Conservation (phyloP, 2,113 vertebrate genomes). For the Trichomycterus rosablanca region DNA sequence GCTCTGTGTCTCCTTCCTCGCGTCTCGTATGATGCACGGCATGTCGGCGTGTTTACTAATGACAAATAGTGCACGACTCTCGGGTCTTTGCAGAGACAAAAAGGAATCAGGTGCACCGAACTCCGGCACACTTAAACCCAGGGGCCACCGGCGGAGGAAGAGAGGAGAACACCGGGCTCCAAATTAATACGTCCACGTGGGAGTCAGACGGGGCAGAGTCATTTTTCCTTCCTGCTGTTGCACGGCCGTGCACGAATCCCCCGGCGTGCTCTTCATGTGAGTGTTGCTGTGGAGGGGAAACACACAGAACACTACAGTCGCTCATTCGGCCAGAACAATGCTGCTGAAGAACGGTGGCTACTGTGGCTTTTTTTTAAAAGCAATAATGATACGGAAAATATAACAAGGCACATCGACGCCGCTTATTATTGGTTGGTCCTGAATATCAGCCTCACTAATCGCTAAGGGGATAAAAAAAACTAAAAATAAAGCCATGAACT, state of each 20-base stretch:
- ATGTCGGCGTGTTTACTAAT: constrained; percentile 62
- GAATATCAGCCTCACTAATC: too few relatives aligned
- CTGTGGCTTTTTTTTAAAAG: too few relatives aligned
- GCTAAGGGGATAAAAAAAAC: too few relatives aligned
- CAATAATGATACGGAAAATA: too few relatives aligned
- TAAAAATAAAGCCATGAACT: too few relatives aligned
- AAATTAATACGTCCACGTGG: constrained; percentile 56
- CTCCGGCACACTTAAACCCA: constrained; percentile 56
- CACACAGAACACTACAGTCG: not conserved
- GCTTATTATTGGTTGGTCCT: too few relatives aligned
- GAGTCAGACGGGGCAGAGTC: constrained; percentile 50
- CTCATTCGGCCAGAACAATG: too few relatives aligned
- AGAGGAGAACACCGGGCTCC: constrained; percentile 51
- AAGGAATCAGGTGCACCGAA: constrained; percentile 60
- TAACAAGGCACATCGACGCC: too few relatives aligned
- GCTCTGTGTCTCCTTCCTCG: constrained; percentile 32
- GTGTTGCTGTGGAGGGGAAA: constrained; percentile 46
- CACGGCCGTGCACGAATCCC: constrained; percentile 53
- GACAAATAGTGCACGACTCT: constrained; percentile 62
- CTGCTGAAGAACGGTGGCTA: too few relatives aligned
- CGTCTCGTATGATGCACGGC: constrained; percentile 50
- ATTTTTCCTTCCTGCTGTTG: constrained; percentile 59
- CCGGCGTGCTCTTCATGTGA: constrained; percentile 47
- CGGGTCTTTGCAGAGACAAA: constrained; percentile 56
- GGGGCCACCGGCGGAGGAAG: constrained; percentile 54